phyloP scores from a whole-genome alignment of 2,797 vertebrate species.

The Pyrocephalus nanus region DNA sequence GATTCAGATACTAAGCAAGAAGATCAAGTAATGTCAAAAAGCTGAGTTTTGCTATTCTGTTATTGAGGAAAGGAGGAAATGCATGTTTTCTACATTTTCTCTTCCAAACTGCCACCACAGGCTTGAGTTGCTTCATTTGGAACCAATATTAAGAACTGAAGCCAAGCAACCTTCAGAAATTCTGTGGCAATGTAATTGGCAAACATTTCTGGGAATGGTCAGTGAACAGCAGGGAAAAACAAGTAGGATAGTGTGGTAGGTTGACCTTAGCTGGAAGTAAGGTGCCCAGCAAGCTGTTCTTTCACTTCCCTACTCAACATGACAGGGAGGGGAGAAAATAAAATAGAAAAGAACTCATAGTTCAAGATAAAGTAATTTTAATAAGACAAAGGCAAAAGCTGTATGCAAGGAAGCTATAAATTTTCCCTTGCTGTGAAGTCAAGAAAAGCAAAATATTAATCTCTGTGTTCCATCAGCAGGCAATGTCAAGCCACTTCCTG shows the following conservation, averaged over 20 bases:
- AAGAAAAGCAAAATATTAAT: neutral
- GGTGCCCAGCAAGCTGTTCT: neutral
- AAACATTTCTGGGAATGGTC: neutral
- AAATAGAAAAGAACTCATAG: fast-evolving
- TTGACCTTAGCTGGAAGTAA: neutral
- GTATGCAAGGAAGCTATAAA: neutral
- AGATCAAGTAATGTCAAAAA: neutral
- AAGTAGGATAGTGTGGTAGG: neutral
- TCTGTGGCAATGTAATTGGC: neutral
- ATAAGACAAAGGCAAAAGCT: neutral
- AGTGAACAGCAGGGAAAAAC: neutral
- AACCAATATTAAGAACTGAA: neutral
- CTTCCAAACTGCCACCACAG: neutral
- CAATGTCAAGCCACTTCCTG: fast-evolving
- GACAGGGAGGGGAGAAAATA: neutral
- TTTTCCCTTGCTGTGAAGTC: neutral
- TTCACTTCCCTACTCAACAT: neutral
- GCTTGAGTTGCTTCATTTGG: neutral
- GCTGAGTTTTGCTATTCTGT: neutral
- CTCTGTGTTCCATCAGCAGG: neutral
- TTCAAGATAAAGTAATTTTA: neutral
- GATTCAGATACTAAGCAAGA: neutral
- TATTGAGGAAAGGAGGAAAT: neutral
- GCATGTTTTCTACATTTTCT: neutral
- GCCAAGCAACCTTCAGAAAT: neutral